Evolutionary conservation across 2,888 invertebrate genomes (phyloP).

Genomic region (Clostera curtula): DNA sequence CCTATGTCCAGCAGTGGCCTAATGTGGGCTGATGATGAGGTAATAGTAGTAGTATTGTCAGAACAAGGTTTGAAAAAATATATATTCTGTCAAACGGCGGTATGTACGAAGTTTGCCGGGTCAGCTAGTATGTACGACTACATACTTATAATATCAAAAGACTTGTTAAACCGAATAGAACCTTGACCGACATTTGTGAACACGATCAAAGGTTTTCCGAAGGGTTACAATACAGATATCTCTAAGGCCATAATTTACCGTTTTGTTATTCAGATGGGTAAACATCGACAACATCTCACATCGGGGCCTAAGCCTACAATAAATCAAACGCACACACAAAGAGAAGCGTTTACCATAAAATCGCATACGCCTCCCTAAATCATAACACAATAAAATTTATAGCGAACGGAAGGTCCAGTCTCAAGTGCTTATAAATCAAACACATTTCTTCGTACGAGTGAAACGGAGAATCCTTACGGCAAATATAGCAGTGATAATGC

Average conservation of each 20-base stretch:
- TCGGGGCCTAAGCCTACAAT: conserved; percentile 33
- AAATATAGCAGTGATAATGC: conserved; percentile 51
- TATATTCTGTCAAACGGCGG: too few species aligned
- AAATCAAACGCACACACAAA: conserved; percentile 67
- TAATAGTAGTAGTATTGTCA: too few species aligned
- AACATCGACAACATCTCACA: conserved; percentile 30
- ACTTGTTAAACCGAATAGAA: too few species aligned
- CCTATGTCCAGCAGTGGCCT: too few species aligned
- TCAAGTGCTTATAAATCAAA: conserved; percentile 72
- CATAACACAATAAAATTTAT: conserved; percentile 74
- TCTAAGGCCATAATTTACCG: conserved; percentile 17
- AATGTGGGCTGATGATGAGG: too few species aligned
- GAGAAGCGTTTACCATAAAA: conserved; percentile 72
- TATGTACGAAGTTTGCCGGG: too few species aligned
- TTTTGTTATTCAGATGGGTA: conserved; percentile 25
- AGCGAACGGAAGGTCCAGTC: conserved; percentile 70
- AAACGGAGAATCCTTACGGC: conserved; percentile 61
- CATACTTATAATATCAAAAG: too few species aligned
- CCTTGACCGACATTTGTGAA: background rate
- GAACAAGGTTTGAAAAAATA: too few species aligned
- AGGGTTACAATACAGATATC: background rate
- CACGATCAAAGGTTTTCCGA: background rate
- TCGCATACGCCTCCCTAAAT: conserved; percentile 67
- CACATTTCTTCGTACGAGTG: conserved; percentile 67
- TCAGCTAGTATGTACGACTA: too few species aligned